phyloP scores from a whole-genome alignment of 2,797 vertebrate species.

The Pristis pectinata region DNA sequence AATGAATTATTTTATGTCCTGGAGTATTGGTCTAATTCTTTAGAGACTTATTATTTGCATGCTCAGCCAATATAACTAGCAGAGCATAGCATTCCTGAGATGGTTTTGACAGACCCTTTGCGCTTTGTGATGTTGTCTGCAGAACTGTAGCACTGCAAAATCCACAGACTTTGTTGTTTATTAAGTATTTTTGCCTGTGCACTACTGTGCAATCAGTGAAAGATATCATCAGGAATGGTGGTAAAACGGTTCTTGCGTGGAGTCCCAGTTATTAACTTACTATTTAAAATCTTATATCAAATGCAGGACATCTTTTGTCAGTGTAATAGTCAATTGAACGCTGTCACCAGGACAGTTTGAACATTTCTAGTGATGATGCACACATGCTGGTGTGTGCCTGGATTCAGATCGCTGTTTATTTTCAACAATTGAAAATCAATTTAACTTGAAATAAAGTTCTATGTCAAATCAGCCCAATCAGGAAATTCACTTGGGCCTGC shows the following conservation, averaged over 20 bases:
- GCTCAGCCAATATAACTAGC: background rate
- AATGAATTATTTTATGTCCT: conserved; percentile 17
- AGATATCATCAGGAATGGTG: background rate
- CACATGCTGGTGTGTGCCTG: background rate
- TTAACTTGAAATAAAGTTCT: too few species aligned
- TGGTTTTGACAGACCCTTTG: background rate
- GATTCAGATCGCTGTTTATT: too few species aligned
- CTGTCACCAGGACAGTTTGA: background rate
- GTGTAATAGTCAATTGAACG: background rate
- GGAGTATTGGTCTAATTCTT: background rate
- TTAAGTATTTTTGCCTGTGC: background rate
- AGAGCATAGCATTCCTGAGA: background rate
- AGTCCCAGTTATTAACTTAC: background rate
- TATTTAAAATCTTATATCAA: background rate
- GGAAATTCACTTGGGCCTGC: too few species aligned
- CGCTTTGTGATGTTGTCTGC: background rate
- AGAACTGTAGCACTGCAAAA: background rate
- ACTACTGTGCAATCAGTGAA: background rate
- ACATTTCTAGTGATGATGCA: background rate
- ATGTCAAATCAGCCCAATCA: too few species aligned
- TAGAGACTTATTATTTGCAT: background rate
- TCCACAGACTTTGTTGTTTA: background rate
- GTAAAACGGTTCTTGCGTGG: too few species aligned
- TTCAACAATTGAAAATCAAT: too few species aligned
- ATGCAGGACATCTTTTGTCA: background rate